phyloP scores from a whole-genome alignment of 1,140 invertebrate species.

The Planococcus citri region DNA sequence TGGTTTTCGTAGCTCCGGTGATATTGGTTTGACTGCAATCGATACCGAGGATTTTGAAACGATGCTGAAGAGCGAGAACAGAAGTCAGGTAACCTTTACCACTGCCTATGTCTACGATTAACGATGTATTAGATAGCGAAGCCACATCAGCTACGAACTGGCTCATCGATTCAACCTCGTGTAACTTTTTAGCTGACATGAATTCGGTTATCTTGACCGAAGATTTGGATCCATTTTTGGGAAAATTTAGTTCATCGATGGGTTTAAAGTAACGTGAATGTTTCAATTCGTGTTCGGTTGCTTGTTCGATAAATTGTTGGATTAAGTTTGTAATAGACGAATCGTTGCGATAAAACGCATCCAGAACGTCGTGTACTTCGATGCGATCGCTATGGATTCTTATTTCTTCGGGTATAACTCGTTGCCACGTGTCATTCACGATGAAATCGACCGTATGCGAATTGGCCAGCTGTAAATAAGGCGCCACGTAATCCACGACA shows the following conservation, averaged over 20 bases:
- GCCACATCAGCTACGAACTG: constrained; percentile 38
- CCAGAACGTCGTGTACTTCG: background rate
- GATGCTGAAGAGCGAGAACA: constrained; percentile 52
- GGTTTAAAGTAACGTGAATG: background rate
- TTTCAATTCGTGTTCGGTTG: background rate
- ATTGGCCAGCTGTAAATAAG: constrained; percentile 48
- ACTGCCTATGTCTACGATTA: constrained; percentile 70
- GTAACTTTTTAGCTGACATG: constrained; percentile 55
- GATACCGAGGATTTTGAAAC: constrained; percentile 60
- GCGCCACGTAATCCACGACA: constrained; percentile 42
- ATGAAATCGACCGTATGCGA: constrained; percentile 71
- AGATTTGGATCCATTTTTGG: constrained; percentile 26
- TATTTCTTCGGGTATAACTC: constrained; percentile 41
- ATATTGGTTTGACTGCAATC: constrained; percentile 55
- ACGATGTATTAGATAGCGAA: constrained; percentile 29
- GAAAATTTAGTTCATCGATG: background rate
- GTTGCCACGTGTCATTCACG: constrained; percentile 52
- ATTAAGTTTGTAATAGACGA: background rate
- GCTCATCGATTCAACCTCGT: constrained; percentile 58
- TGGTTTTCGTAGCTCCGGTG: constrained; percentile 46
- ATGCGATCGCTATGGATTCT: constrained; percentile 36
- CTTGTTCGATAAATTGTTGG: background rate
- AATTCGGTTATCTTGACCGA: constrained; percentile 36
- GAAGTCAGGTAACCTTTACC: constrained; percentile 74
- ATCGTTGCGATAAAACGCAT: background rate